Base-by-base conservation (phyloP, 1,140 invertebrate species). In the Belonocnema kinseyi region DNA sequence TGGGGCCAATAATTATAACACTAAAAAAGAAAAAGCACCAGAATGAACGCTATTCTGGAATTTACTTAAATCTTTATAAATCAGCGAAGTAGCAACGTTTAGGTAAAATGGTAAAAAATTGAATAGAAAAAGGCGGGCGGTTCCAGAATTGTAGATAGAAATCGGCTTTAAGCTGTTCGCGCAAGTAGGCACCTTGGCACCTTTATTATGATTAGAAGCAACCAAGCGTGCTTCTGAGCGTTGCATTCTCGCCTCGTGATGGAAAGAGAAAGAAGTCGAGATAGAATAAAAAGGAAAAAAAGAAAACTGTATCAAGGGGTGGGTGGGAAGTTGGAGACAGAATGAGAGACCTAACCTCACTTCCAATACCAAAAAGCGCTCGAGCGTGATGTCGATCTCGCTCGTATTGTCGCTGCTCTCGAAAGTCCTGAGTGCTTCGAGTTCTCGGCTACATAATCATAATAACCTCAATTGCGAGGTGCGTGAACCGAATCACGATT, bases 141-240 rank as follows among this genome's bases (percentile, higher is more conserved):
- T 16, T 75, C 78, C 75, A 79, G 72, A 70, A 72, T 76, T 73
- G 77, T 71, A 84, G 89, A 89, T 88, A 89, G 88, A 90, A 89
- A 91, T 91, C 90, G 86, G 84, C 84, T 86, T 81, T 82, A 80
- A 86, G 87, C 83, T 87, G 85, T 86, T 77, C 84, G 83, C 80
- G 74, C 80, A 85, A 86, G 84, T 85, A 83, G 83, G 77, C 86
- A 89, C 89, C 89, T 90, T 90, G 89, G 89, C 88, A 89, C 88
- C 87, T 90, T 90, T 87, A 90, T 90, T 90, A 88, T 87, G 88
- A 91, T 90, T 90, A 90, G 88, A 83, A 80, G 87, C 90, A 88
- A 85, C 84, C 86, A 88, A 90, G 86, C 90, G 90, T 91, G 86
- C 78, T 83, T 77, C 77, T 66, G 79, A 75, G 78, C 61, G 72